Conservation (phyloP, 1,140 invertebrate species). For the Sarcophaga bullata region DNA sequence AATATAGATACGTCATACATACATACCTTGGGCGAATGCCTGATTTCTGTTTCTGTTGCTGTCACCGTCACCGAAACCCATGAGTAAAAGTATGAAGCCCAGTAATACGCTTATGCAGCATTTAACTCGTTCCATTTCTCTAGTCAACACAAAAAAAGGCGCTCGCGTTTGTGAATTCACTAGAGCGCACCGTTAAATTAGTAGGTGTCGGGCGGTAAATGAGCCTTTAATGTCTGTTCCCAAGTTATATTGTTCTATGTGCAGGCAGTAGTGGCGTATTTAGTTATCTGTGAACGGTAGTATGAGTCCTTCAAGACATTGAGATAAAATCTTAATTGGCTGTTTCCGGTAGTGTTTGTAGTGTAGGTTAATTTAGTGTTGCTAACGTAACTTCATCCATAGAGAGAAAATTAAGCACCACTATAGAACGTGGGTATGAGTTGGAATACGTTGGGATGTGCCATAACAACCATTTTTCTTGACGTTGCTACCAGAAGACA, state of each 20-base stretch:
- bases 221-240: neutral
- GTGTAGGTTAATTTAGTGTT: neutral
- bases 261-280: no score
- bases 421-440: neutral
- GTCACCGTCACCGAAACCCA: slow-evolving; percentile 33
- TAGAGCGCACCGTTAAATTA: slow-evolving; percentile 17
- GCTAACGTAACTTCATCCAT: slow-evolving; percentile 9
- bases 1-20: neutral
- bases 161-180: slow-evolving; percentile 25
- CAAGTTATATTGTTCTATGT: no score
- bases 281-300: neutral
- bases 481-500: no score
- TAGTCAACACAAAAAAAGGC: neutral
- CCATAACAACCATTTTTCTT: neutral
- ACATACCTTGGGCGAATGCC: slow-evolving; percentile 48
- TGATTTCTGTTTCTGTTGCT: slow-evolving; percentile 42
- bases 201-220: neutral
- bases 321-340: slow-evolving; percentile 4
- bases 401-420: neutral
- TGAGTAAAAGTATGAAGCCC: slow-evolving; percentile 40
- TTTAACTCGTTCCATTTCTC: slow-evolving; percentile 43
- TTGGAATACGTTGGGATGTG: neutral
- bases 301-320: slow-evolving; percentile 16
- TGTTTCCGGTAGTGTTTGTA: neutral
- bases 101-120: slow-evolving; percentile 44